A percentile compares a stretch with the other conserved stretches of the same genome.
Evolutionary conservation across 1,140 invertebrate species (phyloP).

Genomic region (Tetramorium alpestre): DNA sequence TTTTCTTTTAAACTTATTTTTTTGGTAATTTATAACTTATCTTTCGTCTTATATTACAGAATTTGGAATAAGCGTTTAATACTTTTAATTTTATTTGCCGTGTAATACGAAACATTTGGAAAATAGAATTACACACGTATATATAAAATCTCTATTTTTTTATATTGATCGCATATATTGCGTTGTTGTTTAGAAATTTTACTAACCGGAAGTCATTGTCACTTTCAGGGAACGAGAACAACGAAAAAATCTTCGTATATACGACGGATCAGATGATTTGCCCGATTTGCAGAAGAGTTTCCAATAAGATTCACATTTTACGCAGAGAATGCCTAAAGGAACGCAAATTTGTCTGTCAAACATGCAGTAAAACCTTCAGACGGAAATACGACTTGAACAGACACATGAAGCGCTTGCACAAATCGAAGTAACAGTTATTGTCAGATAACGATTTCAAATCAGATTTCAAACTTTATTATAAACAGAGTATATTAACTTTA

Average conservation of each 20-base stretch:
- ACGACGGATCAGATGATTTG: not conserved
- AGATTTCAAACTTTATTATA: not conserved
- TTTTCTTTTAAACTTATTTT: not conserved
- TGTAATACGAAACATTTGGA: not conserved
- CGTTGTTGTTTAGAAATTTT: not conserved
- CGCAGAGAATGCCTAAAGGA: conserved; percentile 4
- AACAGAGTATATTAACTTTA: not conserved
- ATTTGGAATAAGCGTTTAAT: not conserved
- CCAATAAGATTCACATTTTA: not conserved
- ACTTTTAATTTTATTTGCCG: not conserved
- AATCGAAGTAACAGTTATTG: not conserved
- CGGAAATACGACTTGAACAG: not conserved
- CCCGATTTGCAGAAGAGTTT: not conserved
- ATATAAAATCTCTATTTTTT: not conserved
- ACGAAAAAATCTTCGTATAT: not conserved
- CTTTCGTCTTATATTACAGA: not conserved
- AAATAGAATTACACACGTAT: not conserved
- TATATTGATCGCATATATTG: not conserved
- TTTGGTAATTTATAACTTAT: not conserved
- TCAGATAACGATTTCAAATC: not conserved
- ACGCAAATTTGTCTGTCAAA: not conserved
- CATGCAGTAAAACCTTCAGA: conserved; percentile 4
- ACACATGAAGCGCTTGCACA: not conserved
- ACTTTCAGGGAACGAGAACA: conserved; percentile 28
- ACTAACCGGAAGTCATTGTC: conserved; percentile 17